Conservation (phyloP, 2,888 invertebrate genomes). For the Pardosa pseudoannulata region DNA sequence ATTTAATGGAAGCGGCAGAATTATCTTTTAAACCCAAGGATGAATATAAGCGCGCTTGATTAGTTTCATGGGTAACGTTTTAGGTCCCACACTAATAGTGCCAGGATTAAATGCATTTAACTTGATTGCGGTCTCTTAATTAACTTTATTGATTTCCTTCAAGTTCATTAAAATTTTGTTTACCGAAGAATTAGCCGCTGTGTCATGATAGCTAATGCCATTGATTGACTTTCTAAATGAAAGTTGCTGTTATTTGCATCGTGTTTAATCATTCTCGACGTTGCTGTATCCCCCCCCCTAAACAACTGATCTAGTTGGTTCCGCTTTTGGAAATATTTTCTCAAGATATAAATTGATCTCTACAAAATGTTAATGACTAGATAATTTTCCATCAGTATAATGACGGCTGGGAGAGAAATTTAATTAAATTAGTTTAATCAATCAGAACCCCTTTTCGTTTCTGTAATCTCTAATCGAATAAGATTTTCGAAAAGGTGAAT, state of each 20-base stretch:
- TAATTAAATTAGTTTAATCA: no score
- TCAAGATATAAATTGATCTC: no score
- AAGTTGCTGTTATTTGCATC: background rate
- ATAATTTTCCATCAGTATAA: no score
- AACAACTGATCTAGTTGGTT: no score
- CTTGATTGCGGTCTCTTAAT: background rate
- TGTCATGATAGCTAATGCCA: background rate
- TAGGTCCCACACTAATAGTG: background rate
- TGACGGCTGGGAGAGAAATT: no score
- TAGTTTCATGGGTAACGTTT: background rate
- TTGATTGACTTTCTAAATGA: background rate
- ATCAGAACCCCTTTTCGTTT: no score
- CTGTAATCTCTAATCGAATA: no score
- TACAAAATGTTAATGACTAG: no score
- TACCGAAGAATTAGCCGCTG: background rate
- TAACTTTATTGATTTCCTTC: background rate
- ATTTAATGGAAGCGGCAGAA: background rate
- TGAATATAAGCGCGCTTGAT: background rate
- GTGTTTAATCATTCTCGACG: no score
- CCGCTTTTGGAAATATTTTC: no score
- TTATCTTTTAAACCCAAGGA: background rate
- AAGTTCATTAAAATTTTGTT: conserved; percentile 1
- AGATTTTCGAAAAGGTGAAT: no score
- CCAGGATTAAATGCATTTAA: background rate
- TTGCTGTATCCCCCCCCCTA: no score